Percentiles rank a stretch among this genome's conserved stretches.
Evolutionary conservation across 2,888 invertebrate species (phyloP).

Genomic region (Petrolisthes manimaculis): DNA sequence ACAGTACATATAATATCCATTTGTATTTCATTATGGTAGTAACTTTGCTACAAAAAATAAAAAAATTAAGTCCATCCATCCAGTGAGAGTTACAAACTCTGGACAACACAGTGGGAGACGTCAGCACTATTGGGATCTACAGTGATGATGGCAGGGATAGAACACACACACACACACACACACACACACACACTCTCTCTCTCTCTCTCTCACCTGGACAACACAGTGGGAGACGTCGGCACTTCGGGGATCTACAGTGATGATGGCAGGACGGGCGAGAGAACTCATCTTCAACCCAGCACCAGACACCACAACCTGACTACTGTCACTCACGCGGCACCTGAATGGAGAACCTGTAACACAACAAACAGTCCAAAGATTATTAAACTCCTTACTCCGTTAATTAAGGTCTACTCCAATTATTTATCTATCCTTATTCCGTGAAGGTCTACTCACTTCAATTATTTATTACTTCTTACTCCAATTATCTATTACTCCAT

Average conservation of each 20-base stretch:
- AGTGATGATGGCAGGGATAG: conserved; percentile 74
- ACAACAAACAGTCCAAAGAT: neutral
- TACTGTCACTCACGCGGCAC: conserved; percentile 82
- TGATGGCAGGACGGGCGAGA: conserved; percentile 77
- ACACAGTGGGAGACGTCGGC: conserved; percentile 69
- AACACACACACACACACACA: neutral
- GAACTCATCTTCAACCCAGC: conserved; percentile 79
- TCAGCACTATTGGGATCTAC: conserved; percentile 74
- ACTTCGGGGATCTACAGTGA: conserved; percentile 75
- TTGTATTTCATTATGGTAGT: no score
- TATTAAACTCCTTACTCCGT: no score
- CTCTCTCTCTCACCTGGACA: conserved; percentile 67
- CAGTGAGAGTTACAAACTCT: neutral
- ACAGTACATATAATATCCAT: no score
- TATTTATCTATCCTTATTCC: no score
- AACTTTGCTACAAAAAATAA: no score
- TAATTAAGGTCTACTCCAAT: no score
- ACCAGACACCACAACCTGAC: conserved; percentile 78
- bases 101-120: conserved; percentile 69
- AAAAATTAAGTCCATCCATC: no score
- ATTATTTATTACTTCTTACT: no score
- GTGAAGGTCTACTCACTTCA: no score
- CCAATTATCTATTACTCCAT: no score
- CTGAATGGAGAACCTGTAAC: conserved; percentile 90
- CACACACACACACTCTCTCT: neutral